A percentile compares a stretch with the other conserved stretches of the same genome.
Evolutionary conservation across 2,797 vertebrate species (phyloP).

Genomic region (Nannoperca australis): DNA sequence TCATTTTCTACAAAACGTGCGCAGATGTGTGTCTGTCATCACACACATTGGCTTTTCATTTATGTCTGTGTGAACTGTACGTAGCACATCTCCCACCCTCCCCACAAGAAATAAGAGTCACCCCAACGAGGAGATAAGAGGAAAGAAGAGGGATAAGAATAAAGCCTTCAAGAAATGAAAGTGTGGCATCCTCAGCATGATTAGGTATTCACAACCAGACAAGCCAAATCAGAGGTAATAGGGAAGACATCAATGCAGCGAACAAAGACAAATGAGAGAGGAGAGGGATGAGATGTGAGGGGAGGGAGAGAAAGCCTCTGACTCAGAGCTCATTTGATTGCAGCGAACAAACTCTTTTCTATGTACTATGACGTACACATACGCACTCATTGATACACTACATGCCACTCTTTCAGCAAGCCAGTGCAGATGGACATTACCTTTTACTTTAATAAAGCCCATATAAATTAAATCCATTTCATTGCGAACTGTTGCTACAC

Average conservation of each 20-base stretch:
- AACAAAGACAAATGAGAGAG: constrained; percentile 65
- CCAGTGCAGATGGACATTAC: constrained; percentile 26
- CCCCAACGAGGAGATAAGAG: constrained; percentile 35
- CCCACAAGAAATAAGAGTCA: constrained; percentile 40
- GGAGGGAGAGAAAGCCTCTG: constrained; percentile 35
- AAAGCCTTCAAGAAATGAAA: constrained; percentile 55
- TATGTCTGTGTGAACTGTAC: constrained; percentile 25
- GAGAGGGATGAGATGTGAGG: constrained; percentile 37
- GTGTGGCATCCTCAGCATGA: constrained; percentile 63
- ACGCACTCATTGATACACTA: constrained; percentile 10
- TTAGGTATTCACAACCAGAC: constrained; percentile 76
- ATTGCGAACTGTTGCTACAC: constrained; percentile 27
- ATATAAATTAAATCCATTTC: constrained; percentile 24
- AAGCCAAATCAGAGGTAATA: constrained; percentile 74
- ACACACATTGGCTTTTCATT: constrained; percentile 18
- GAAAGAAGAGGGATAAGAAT: constrained; percentile 40
- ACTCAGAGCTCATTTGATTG: constrained; percentile 61
- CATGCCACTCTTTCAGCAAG: constrained; percentile 18
- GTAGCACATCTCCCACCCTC: constrained; percentile 16
- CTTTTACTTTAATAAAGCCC: constrained; percentile 36
- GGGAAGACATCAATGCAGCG: constrained; percentile 56
- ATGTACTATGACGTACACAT: constrained; percentile 40
- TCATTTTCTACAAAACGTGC: constrained; percentile 3
- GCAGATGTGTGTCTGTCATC: constrained; percentile 7
- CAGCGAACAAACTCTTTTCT: constrained; percentile 37